Evolutionary conservation across 2,888 invertebrate genomes (phyloP), one percentile per base, ranked within the genome.

Genomic region (Drosophila meridiana): DNA sequence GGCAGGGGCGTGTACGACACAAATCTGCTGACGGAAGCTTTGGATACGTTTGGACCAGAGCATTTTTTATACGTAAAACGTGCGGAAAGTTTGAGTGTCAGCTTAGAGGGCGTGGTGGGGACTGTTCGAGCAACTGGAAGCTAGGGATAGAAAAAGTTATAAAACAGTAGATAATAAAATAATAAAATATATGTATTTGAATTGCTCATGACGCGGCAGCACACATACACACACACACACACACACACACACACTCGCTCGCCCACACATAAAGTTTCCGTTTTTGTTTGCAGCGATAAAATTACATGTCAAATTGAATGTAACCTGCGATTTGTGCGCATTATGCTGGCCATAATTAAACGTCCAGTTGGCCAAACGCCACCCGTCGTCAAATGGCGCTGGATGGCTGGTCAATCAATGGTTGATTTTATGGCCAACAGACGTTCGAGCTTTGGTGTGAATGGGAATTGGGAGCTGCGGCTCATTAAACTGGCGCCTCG

Each of bases 81-180:
- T 88, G 88, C 90, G 76, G 85, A 88, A 90, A 90, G 87, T 90
- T 88, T 90, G 87, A 86, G 89, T 87, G 89, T 68, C 83, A 80
- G 87, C 90, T 87, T 90, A 89, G 82, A 82, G 50, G 36, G 40
- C 40, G 26, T 20, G 56, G n/a, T 50, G 34, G 45, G 69, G 30
- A 26, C 9, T 28, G 1, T 4, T 11, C n/a, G 8, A 8, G 9
- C 8, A 32, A 40, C 20, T 30, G 14, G 72, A 61, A 61, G 58
- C 63, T 57, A 45, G 63, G 65, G 55, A 73, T 66, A 60, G 63
- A 76, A 79, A 87, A 89, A 91, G 80, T 85, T 83, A 82, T 87
- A 87, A 75, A 85, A 79, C 89, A 89, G 80, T 82, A 85, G 89
- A 87, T 83, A 87, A 80, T 81, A 83, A 85, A 89, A 86, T 86